Evolutionary conservation across 2,113 vertebrate species (phyloP).

Genomic region (Aegithalos caudatus): DNA sequence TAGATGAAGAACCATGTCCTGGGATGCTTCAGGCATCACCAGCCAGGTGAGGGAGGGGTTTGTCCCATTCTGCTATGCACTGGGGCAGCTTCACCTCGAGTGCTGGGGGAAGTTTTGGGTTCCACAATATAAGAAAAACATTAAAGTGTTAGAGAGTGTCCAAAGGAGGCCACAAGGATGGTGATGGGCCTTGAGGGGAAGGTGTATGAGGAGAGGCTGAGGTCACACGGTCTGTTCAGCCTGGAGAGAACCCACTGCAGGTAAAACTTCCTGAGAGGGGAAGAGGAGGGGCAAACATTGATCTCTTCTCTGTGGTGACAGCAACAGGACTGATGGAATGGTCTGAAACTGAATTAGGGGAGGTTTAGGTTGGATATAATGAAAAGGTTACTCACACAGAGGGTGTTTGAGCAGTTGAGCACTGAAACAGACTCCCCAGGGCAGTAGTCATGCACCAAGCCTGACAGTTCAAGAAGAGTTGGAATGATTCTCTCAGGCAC

Average conservation of each 20-base stretch:
- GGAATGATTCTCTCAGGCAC: not conserved
- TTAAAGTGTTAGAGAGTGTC: accelerated
- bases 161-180: not conserved
- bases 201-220: accelerated
- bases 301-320: not conserved
- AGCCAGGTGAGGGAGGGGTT: accelerated
- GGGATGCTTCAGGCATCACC: not conserved
- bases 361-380: not conserved
- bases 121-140: not conserved
- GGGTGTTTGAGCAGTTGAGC: accelerated
- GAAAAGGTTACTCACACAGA: not conserved
- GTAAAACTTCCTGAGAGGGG: not conserved
- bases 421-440: not conserved
- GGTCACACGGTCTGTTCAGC: not conserved
- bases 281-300: not conserved
- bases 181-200: not conserved
- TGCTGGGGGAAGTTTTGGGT: not conserved
- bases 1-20: not conserved
- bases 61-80: accelerated
- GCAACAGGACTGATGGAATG: not conserved
- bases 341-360: not conserved
- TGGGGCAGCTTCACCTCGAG: accelerated
- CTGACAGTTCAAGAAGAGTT: not conserved
- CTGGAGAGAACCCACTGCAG: not conserved
- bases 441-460: not conserved